These are phyloP conservation scores for Brachionus rotundiformis DNA, from an alignment of 1,140 invertebrate species.

Conservation along the genomic window DNA sequence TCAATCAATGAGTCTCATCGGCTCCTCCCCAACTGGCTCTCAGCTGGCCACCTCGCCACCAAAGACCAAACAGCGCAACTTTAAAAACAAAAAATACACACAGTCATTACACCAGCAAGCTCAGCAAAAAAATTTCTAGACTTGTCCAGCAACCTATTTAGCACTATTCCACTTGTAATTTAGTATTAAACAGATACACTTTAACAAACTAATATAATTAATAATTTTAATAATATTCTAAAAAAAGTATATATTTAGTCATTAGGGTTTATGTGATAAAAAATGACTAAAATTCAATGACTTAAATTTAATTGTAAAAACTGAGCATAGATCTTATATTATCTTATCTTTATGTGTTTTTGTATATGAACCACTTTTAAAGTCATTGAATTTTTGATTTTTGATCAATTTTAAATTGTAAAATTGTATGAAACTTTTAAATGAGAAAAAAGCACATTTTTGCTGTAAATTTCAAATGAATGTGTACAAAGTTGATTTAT, in stretches of 20 bases:
- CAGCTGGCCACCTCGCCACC: background rate
- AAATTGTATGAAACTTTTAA: background rate
- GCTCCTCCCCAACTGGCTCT: background rate
- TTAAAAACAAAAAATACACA: background rate
- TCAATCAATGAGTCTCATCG: background rate
- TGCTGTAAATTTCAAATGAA: constrained; percentile 2
- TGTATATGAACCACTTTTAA: background rate
- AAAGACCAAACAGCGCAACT: background rate
- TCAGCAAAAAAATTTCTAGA: constrained; percentile 3
- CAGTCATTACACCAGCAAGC: background rate
- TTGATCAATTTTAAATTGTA: too few relatives aligned
- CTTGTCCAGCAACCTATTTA: background rate
- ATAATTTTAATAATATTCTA: background rate
- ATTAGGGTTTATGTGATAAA: background rate
- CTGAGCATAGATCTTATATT: background rate
- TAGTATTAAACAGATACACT: background rate
- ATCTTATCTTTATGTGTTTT: background rate
- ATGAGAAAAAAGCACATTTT: background rate
- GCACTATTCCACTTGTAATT: background rate
- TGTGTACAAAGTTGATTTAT: background rate
- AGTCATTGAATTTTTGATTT: background rate
- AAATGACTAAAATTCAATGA: background rate
- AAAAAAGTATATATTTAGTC: background rate
- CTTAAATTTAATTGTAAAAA: background rate
- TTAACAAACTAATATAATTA: too few relatives aligned